Evolutionary conservation across 2,113 vertebrate genomes (phyloP).

Genomic region (Hydropotes inermis): DNA sequence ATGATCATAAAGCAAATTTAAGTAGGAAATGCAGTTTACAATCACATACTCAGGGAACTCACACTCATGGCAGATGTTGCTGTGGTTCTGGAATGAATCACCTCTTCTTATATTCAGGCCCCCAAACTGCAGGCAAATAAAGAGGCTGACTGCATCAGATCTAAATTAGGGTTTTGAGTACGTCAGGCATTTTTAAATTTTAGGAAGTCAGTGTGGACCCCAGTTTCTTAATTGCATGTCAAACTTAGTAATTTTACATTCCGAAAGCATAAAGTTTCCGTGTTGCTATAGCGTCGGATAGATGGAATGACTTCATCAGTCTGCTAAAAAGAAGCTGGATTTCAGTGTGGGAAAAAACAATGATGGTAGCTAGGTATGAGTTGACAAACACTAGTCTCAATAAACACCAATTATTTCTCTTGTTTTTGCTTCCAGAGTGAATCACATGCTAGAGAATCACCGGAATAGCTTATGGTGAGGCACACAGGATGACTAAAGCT

Average conservation of each 20-base stretch:
- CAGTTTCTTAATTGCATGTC: not conserved
- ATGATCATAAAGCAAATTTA: not conserved
- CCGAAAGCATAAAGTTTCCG: not conserved
- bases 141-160: not conserved
- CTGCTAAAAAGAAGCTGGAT: not conserved
- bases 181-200: not conserved
- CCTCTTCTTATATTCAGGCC: not conserved
- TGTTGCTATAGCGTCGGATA: not conserved
- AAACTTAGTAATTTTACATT: conserved; percentile 1
- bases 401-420: conserved; percentile 49
- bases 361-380: not conserved
- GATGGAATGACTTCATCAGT: not conserved
- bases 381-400: conserved; percentile 5
- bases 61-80: not conserved
- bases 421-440: conserved; percentile 55
- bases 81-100: not conserved
- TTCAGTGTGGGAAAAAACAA: not conserved
- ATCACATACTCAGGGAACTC: not conserved
- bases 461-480: not conserved
- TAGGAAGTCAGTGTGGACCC: not conserved
- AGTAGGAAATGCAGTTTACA: fast-evolving
- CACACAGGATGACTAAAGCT: not conserved
- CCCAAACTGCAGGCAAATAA: not conserved
- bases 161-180: not conserved
- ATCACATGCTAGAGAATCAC: not conserved